Percentiles rank a stretch among this genome's conserved stretches.
Evolutionary conservation across 2,888 invertebrate genomes (phyloP).

Genomic region (Brachyptera risi): DNA sequence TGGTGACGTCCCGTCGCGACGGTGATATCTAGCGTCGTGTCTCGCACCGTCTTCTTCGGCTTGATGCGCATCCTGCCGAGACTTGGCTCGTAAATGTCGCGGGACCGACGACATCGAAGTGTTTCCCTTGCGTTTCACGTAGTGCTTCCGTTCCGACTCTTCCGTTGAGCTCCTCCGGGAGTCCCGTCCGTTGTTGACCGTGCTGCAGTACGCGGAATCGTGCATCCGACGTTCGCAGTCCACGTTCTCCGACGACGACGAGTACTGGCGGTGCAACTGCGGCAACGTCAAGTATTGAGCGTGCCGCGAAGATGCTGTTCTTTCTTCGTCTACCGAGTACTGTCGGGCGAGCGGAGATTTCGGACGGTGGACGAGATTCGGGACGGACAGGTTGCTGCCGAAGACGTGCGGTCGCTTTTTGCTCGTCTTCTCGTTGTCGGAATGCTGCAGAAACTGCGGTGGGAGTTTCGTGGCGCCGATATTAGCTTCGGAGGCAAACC

Average conservation of each 20-base stretch:
- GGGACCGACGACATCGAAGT: not conserved
- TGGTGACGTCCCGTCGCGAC: not conserved
- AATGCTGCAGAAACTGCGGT: not conserved
- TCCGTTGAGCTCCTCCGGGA: not conserved
- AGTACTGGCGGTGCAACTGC: not conserved
- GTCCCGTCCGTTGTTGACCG: too few relatives aligned
- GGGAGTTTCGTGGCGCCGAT: not conserved
- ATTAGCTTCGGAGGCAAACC: not conserved
- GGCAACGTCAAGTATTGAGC: too few relatives aligned
- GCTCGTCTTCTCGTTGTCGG: not conserved
- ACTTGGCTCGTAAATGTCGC: not conserved
- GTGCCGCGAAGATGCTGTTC: too few relatives aligned
- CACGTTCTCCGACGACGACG: too few relatives aligned
- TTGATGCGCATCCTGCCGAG: not conserved
- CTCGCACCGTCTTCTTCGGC: too few relatives aligned
- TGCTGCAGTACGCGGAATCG: too few relatives aligned
- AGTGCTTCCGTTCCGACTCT: too few relatives aligned
- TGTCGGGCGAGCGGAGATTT: not conserved
- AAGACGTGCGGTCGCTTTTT: not conserved
- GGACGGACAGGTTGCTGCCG: not conserved
- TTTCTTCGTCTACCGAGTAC: not conserved
- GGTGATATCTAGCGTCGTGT: not conserved
- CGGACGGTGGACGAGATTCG: not conserved
- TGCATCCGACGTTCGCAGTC: too few relatives aligned
- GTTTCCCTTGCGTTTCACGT: not conserved